Conservation (phyloP, 2,888 invertebrate genomes). For the Papilio demoleus region DNA sequence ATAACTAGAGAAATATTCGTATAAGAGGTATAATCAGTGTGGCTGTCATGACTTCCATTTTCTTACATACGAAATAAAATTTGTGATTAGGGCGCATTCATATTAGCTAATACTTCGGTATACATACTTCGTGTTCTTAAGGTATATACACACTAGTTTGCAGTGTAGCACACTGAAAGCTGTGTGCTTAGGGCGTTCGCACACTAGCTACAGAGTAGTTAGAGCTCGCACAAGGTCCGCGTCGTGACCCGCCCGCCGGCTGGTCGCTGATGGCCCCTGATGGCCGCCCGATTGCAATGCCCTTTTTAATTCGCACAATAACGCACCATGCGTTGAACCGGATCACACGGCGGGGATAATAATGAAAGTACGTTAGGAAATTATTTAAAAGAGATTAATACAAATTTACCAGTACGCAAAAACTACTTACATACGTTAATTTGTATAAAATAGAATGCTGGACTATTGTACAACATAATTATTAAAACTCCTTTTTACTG, state of each 20-base stretch:
- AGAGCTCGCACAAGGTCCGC: constrained; percentile 48
- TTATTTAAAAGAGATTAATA: neutral
- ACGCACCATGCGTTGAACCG: constrained; percentile 58
- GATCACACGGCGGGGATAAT: constrained; percentile 47
- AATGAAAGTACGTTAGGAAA: neutral
- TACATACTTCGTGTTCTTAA: no score
- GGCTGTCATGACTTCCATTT: no score
- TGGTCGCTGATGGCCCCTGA: constrained; percentile 51
- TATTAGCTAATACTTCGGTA: no score
- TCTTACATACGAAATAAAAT: no score
- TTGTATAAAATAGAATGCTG: no score
- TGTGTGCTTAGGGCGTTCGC: neutral
- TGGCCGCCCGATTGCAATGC: constrained; percentile 55
- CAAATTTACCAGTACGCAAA: neutral
- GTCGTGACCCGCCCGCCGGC: constrained; percentile 65
- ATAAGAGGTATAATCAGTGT: no score
- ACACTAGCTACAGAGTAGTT: constrained; percentile 45
- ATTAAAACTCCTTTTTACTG: no score
- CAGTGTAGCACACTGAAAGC: neutral
- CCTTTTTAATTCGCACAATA: constrained; percentile 73
- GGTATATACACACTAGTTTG: no score
- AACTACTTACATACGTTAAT: no score
- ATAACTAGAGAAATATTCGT: no score
- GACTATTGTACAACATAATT: no score
- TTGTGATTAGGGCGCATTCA: no score